These are phyloP conservation scores for Sphaerophoria rueppellii DNA, from an alignment of 2,888 invertebrate species.

Conservation along the genomic window DNA sequence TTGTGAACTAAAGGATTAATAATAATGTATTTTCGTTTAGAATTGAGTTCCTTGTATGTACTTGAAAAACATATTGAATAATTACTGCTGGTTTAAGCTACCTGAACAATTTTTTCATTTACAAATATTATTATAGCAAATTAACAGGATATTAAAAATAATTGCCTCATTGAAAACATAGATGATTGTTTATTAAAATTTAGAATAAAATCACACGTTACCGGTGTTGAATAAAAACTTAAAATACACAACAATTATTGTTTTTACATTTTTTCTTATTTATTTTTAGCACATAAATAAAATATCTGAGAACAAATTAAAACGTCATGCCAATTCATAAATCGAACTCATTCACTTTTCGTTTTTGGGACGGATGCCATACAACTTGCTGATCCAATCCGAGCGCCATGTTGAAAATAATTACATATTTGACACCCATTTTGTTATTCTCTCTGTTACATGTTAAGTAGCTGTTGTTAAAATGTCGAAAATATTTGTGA, in stretches of 20 bases:
- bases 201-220: too few species aligned
- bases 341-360: constrained; percentile 45
- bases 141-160: too few species aligned
- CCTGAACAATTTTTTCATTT: too few species aligned
- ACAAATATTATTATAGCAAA: too few species aligned
- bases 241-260: neutral
- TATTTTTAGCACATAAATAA: neutral
- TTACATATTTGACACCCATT: constrained; percentile 34
- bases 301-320: constrained; percentile 8
- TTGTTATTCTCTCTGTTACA: constrained; percentile 13
- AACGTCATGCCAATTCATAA: constrained; percentile 38
- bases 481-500: constrained; percentile 79
- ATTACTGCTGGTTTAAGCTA: too few species aligned
- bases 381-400: neutral
- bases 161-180: too few species aligned
- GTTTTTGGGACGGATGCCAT: constrained; percentile 6
- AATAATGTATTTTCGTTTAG: too few species aligned
- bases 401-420: constrained; percentile 25
- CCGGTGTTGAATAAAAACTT: too few species aligned
- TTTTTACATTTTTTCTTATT: neutral
- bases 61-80: too few species aligned
- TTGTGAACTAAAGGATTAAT: too few species aligned
- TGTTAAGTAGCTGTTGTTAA: constrained; percentile 75
- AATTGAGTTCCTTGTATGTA: too few species aligned
- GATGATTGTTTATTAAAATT: too few species aligned